Evolutionary conservation across 2,113 vertebrate species (phyloP).

Genomic region (Trematocara stigmaticum): DNA sequence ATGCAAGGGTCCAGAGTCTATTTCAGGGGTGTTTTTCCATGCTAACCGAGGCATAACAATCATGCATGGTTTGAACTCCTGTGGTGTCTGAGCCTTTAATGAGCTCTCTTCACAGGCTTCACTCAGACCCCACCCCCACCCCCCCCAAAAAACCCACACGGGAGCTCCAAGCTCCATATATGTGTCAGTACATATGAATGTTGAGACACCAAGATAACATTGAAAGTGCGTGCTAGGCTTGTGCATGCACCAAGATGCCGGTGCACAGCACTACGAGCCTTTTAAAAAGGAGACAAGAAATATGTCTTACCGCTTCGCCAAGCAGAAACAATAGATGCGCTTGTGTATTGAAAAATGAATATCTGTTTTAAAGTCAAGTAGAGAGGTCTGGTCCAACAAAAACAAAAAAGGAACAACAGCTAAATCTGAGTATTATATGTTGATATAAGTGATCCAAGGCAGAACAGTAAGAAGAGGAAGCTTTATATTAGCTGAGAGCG

Average conservation of each 20-base stretch:
- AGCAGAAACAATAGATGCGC: not conserved
- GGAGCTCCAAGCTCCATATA: not conserved
- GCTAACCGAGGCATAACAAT: conserved; percentile 33
- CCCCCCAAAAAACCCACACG: not conserved
- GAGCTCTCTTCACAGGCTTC: conserved; percentile 13
- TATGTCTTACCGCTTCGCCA: not conserved
- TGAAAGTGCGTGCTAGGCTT: not conserved
- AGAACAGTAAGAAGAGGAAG: not conserved
- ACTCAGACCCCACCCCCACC: not conserved
- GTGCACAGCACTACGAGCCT: not conserved
- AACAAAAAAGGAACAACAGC: not conserved
- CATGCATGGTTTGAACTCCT: conserved; percentile 22
- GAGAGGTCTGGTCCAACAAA: not conserved
- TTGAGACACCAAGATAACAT: not conserved
- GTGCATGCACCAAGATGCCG: not conserved
- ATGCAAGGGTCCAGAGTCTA: not conserved
- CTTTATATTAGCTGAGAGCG: not conserved
- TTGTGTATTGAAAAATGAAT: not conserved
- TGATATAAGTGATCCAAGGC: not conserved
- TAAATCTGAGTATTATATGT: not conserved
- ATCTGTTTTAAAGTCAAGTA: not conserved
- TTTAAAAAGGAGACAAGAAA: not conserved
- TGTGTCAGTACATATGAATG: not conserved
- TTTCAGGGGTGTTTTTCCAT: conserved; percentile 4
- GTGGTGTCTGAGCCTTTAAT: conserved; percentile 31